A percentile compares a stretch with the other conserved stretches of the same genome.
Evolutionary conservation across 2,113 vertebrate genomes (phyloP).

Genomic region (Haemorhous mexicanus): DNA sequence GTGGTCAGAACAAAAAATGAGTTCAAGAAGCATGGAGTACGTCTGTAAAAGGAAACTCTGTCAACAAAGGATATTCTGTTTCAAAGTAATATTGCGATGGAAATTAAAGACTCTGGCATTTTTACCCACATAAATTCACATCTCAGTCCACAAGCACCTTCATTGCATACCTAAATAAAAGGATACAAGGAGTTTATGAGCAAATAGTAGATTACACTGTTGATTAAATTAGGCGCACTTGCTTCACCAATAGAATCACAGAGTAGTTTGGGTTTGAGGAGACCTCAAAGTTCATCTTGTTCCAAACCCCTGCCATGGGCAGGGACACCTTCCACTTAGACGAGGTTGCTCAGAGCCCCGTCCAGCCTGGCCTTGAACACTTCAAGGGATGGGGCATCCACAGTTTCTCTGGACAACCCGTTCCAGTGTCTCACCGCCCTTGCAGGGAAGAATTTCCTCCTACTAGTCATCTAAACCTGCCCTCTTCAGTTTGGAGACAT

Average conservation of each 20-base stretch:
- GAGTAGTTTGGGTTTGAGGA: neutral
- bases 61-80: constrained; percentile 1
- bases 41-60: constrained; percentile 3
- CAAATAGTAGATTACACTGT: neutral
- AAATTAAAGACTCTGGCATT: neutral
- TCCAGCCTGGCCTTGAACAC: no score
- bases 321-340: neutral
- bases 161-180: neutral
- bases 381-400: neutral
- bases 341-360: neutral
- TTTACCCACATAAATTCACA: constrained; percentile 5
- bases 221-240: neutral
- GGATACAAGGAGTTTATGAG: neutral
- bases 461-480: neutral
- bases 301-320: neutral
- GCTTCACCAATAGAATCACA: neutral
- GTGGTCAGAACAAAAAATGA: neutral
- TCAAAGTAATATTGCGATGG: constrained; percentile 2
- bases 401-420: neutral
- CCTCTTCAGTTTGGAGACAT: neutral
- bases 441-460: neutral
- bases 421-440: neutral
- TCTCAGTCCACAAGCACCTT: neutral
- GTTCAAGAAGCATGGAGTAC: neutral
- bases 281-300: neutral